Percentiles rank a stretch among this genome's conserved stretches.
Conservation (phyloP, 2,113 vertebrate species). For the Trematomus loennbergii region DNA sequence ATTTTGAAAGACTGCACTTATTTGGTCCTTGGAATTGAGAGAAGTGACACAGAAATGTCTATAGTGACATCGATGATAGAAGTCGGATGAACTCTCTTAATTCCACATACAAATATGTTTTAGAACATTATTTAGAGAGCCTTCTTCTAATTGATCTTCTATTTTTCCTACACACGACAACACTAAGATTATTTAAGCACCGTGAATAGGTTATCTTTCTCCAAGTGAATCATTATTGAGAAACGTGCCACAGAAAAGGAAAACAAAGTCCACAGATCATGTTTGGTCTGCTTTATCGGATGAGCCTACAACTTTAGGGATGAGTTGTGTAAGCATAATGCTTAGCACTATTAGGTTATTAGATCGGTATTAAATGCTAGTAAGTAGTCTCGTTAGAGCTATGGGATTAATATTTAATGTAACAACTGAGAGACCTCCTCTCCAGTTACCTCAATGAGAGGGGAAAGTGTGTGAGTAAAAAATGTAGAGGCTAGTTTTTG, state of each 20-base stretch:
- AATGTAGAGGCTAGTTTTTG: background rate
- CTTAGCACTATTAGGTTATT: background rate
- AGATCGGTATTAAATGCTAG: background rate
- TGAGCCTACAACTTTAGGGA: constrained; percentile 9
- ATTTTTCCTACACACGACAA: no score
- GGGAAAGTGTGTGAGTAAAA: background rate
- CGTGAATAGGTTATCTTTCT: background rate
- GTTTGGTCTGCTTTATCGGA: constrained; percentile 46
- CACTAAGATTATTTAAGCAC: no score
- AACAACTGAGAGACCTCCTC: background rate
- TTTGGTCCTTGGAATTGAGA: no score
- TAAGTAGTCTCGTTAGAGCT: background rate
- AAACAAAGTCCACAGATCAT: constrained; percentile 44
- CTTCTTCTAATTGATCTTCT: no score
- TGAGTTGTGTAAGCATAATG: background rate
- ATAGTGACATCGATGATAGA: background rate
- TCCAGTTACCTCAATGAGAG: background rate
- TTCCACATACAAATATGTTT: no score
- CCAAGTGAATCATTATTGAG: background rate
- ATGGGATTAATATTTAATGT: no score
- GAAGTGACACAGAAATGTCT: background rate
- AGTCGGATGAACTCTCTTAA: background rate
- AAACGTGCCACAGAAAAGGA: constrained; percentile 13
- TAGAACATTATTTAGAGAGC: no score
- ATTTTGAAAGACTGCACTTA: no score